Evolutionary conservation across 2,888 invertebrate genomes (phyloP).

Genomic region (Eristalis pertinax): DNA sequence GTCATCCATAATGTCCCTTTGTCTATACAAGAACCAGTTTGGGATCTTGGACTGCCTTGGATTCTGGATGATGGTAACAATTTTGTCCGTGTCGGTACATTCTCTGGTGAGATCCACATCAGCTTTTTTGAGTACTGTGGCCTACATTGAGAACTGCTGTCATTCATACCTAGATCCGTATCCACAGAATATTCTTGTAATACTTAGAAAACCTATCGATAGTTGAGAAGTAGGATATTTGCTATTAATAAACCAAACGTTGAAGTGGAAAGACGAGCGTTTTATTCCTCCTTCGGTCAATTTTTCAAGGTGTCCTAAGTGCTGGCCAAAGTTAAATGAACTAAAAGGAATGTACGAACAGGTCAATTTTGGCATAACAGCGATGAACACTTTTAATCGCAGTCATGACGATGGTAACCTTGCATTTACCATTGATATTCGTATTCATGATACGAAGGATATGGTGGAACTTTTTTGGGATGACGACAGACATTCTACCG

Average conservation of each 20-base stretch:
- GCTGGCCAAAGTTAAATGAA: too few species aligned
- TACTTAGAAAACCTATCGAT: too few species aligned
- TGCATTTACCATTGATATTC: slow-evolving; percentile 99
- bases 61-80: slow-evolving; percentile 98
- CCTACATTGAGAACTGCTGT: too few species aligned
- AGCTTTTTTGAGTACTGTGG: slow-evolving; percentile 98
- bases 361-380: slow-evolving; percentile 97
- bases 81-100: slow-evolving; percentile 98
- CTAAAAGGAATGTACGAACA: too few species aligned
- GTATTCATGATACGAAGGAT: slow-evolving; percentile 99
- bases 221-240: too few species aligned
- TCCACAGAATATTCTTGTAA: too few species aligned
- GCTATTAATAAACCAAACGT: too few species aligned
- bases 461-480: slow-evolving; percentile 99
- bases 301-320: too few species aligned
- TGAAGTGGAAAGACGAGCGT: too few species aligned
- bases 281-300: too few species aligned
- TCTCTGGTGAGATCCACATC: slow-evolving; percentile 99
- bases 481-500: slow-evolving; percentile 98
- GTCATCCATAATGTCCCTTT: slow-evolving; percentile 99
- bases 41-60: slow-evolving; percentile 99
- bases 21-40: slow-evolving; percentile 99
- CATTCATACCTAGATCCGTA: too few species aligned
- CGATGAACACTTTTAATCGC: slow-evolving; percentile 99
- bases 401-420: slow-evolving; percentile 99